Evolutionary conservation across 2,797 vertebrate genomes (phyloP).

Genomic region (Setipinna tenuifilis): DNA sequence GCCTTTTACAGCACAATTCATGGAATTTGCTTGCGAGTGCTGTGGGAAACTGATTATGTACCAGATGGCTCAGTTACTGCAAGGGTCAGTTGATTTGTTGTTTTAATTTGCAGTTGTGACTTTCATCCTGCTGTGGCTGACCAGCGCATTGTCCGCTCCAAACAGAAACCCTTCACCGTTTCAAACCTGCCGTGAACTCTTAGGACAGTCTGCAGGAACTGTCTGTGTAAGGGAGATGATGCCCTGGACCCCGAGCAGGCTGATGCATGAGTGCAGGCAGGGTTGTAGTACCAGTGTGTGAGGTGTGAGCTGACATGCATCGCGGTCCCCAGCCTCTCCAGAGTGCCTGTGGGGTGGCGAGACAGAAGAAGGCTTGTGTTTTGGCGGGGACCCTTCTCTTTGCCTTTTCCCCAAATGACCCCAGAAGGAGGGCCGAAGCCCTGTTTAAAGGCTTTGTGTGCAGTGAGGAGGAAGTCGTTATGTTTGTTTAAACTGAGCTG

Average conservation of each 20-base stretch:
- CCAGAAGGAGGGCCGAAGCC: slow-evolving; percentile 56
- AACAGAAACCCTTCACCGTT: not conserved
- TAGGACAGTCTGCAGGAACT: not conserved
- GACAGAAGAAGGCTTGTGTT: slow-evolving; percentile 32
- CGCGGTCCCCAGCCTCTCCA: not conserved
- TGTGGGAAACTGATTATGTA: not conserved
- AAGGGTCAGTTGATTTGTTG: not conserved
- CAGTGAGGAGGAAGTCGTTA: slow-evolving; percentile 74
- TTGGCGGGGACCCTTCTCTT: slow-evolving; percentile 39
- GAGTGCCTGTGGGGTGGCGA: slow-evolving; percentile 17
- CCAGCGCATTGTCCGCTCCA: not conserved
- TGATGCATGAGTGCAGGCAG: not conserved
- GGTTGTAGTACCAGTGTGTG: slow-evolving; percentile 18
- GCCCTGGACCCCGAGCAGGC: not conserved
- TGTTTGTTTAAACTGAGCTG: slow-evolving; percentile 74
- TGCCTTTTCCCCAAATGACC: slow-evolving; percentile 52
- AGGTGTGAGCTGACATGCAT: slow-evolving; percentile 16
- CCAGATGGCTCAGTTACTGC: slow-evolving; percentile 1
- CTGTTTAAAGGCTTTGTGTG: slow-evolving; percentile 69
- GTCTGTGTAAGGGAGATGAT: no score
- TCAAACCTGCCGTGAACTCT: not conserved
- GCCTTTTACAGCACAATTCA: not conserved
- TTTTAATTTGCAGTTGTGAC: not conserved
- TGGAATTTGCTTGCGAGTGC: not conserved
- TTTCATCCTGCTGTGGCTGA: not conserved